These are phyloP conservation scores for Thryonomys swinderianus DNA, from an alignment of 2,113 vertebrate genomes.

Conservation along the genomic window DNA sequence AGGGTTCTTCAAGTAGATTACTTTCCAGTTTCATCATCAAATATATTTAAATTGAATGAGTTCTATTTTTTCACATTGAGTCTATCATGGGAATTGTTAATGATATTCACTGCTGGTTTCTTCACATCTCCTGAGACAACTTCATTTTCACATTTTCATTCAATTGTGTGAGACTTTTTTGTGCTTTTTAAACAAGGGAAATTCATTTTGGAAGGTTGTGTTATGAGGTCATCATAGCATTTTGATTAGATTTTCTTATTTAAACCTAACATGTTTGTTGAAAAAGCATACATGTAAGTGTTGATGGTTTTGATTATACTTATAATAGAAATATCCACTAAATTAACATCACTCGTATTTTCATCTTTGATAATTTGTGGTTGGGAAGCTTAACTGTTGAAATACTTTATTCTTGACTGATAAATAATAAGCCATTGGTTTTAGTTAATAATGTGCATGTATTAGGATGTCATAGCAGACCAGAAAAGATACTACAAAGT, in stretches of 20 bases:
- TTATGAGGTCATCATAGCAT: slow-evolving; percentile 52
- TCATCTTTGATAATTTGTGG: slow-evolving; percentile 76
- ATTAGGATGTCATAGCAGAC: slow-evolving; percentile 85
- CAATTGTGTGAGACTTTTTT: slow-evolving; percentile 64
- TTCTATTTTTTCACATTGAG: slow-evolving; percentile 51
- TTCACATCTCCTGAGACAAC: slow-evolving; percentile 26
- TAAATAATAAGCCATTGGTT: slow-evolving; percentile 83
- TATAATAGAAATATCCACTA: slow-evolving; percentile 54
- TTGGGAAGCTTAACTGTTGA: slow-evolving; percentile 77
- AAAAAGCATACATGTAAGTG: slow-evolving; percentile 63
- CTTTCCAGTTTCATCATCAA: slow-evolving; percentile 62
- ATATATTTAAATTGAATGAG: slow-evolving; percentile 66
- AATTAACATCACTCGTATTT: slow-evolving; percentile 66
- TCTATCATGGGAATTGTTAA: slow-evolving; percentile 40
- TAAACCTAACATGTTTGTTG: slow-evolving; percentile 67
- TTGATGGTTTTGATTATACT: slow-evolving; percentile 69
- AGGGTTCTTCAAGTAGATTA: slow-evolving; percentile 47
- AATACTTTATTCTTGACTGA: slow-evolving; percentile 79
- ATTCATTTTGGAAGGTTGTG: slow-evolving; percentile 76
- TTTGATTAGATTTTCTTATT: slow-evolving; percentile 74
- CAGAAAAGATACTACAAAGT: slow-evolving; percentile 81
- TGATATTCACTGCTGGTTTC: slow-evolving; percentile 59
- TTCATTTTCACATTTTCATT: slow-evolving; percentile 71
- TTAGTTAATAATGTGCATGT: slow-evolving; percentile 85
- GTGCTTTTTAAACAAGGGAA: slow-evolving; percentile 75